These are phyloP conservation scores for Salvator merianae DNA, from an alignment of 2,113 vertebrate species.

Conservation along the genomic window DNA sequence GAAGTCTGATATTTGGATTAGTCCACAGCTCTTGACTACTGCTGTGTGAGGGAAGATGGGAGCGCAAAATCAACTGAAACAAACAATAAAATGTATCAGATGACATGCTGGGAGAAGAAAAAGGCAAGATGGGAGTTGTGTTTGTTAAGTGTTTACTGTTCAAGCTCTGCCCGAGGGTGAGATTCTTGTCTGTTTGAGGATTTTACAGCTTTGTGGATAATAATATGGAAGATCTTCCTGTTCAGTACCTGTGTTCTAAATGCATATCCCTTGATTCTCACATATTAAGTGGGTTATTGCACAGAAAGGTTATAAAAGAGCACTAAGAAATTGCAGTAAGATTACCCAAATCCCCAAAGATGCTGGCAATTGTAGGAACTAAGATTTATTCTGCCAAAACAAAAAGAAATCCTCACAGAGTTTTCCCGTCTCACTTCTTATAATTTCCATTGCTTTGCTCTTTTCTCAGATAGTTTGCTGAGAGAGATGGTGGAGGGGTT, in stretches of 20 bases:
- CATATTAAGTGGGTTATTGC: neutral
- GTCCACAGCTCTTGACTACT: slow-evolving; percentile 39
- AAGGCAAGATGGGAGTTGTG: slow-evolving; percentile 4
- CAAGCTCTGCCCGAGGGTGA: slow-evolving; percentile 32
- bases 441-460: neutral
- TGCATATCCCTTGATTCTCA: neutral
- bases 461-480: slow-evolving; percentile 15
- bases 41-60: slow-evolving; percentile 3
- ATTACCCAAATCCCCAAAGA: neutral
- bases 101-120: neutral
- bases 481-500: neutral
- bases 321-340: neutral
- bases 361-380: neutral
- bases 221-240: neutral
- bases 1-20: slow-evolving; percentile 52
- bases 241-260: slow-evolving; percentile 9
- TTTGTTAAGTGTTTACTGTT: slow-evolving; percentile 41
- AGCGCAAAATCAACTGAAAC: slow-evolving; percentile 34
- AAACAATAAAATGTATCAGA: slow-evolving; percentile 42
- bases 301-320: neutral
- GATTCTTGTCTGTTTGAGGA: slow-evolving; percentile 46
- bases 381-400: slow-evolving; percentile 1
- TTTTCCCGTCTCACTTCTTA: neutral
- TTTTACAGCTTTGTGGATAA: slow-evolving; percentile 30
- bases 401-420: neutral